Conservation (phyloP, 2,113 vertebrate genomes). For the Gopherus evgoodei region DNA sequence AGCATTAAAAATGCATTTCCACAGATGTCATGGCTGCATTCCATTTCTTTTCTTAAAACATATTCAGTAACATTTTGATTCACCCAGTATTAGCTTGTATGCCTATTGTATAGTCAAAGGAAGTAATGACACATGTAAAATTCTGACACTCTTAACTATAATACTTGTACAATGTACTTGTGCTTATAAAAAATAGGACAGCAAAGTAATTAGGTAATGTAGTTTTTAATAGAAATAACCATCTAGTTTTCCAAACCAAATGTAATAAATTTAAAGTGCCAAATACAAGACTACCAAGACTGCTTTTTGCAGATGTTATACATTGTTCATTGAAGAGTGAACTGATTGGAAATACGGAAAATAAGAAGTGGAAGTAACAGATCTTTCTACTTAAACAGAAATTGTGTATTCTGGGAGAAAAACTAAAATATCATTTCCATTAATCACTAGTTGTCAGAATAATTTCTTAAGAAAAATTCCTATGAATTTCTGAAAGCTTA, state of each 20-base stretch:
- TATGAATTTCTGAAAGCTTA: slow-evolving; percentile 10
- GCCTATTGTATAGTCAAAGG: background rate
- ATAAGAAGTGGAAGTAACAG: background rate
- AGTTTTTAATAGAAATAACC: background rate
- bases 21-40: background rate
- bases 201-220: background rate
- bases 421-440: slow-evolving; percentile 9
- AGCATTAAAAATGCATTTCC: background rate
- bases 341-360: background rate
- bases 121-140: background rate
- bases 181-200: background rate
- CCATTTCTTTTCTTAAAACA: background rate
- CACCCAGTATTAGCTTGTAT: background rate
- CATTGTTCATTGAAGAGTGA: slow-evolving; percentile 13
- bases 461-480: slow-evolving; percentile 31
- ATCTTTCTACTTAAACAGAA: background rate
- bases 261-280: background rate
- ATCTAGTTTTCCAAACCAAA: background rate
- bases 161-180: background rate
- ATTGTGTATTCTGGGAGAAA: background rate
- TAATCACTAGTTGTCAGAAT: slow-evolving; percentile 30
- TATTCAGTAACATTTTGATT: background rate
- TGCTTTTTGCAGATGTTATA: background rate
- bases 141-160: background rate
- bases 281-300: background rate